phyloP scores from a whole-genome alignment of 2,113 vertebrate genomes.

The Lonchura striata region DNA sequence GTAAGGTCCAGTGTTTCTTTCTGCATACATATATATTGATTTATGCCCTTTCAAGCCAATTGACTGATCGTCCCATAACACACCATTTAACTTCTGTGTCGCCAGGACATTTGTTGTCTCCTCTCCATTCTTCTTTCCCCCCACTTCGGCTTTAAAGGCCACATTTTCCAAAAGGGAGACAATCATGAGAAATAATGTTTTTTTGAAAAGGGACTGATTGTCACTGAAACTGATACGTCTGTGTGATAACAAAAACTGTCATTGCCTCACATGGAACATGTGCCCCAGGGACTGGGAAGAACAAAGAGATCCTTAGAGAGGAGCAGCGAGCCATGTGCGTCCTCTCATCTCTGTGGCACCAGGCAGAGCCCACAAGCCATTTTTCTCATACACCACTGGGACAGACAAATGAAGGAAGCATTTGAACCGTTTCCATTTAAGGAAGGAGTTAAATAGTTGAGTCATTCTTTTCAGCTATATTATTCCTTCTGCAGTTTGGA shows the following conservation, averaged over 20 bases:
- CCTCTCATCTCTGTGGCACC: slow-evolving; percentile 75
- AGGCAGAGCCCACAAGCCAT: slow-evolving; percentile 72
- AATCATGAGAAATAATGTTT: slow-evolving; percentile 72
- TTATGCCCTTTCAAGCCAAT: background rate
- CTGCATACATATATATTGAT: background rate
- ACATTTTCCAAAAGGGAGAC: slow-evolving; percentile 64
- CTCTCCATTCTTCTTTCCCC: slow-evolving; percentile 9
- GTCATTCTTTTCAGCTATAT: slow-evolving; percentile 49
- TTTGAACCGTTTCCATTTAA: slow-evolving; percentile 58
- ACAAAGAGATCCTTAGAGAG: slow-evolving; percentile 78
- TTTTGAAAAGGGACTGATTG: slow-evolving; percentile 67
- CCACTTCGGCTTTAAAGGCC: slow-evolving; percentile 42
- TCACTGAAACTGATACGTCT: slow-evolving; percentile 75
- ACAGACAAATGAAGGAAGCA: slow-evolving; percentile 66
- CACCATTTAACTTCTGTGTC: slow-evolving; percentile 42
- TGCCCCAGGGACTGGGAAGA: slow-evolving; percentile 64
- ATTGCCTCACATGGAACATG: slow-evolving; percentile 69
- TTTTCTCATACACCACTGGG: slow-evolving; percentile 71
- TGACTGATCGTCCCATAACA: slow-evolving; percentile 30
- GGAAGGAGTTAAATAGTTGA: slow-evolving; percentile 57
- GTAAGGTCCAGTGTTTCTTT: background rate
- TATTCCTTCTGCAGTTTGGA: background rate
- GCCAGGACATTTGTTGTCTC: slow-evolving; percentile 52
- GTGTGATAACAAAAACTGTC: slow-evolving; percentile 78
- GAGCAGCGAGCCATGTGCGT: slow-evolving; percentile 34